Evolutionary conservation across 2,797 vertebrate genomes (phyloP), one percentile per base, ranked within the genome.

Genomic region (Danionella dracula): DNA sequence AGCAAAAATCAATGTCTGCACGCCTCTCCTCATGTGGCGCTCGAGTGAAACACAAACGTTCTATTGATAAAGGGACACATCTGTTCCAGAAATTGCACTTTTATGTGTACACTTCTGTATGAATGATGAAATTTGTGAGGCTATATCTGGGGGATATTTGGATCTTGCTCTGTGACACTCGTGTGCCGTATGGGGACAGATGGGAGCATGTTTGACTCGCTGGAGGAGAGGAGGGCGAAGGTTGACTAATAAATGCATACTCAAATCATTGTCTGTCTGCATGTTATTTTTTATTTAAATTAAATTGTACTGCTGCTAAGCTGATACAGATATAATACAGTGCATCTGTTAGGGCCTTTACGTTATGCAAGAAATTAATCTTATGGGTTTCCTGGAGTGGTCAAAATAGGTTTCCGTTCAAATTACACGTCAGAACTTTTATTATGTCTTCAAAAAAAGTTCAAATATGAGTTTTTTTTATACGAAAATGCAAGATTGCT

Each of bases 181-280:
- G 42, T 64, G 27, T 68, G 66, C 29, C 44, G 70, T 70, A 61
- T 53, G 17, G 21, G 46, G 63, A 73, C 76, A 77, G 70, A 75
- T 75, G 76, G 67, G 16, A 63, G 34, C 32, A 46, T 67, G 56
- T 45, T 48, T 49, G 34, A 67, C 20, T 23, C 41, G 37, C 44
- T 31, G 54, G 61, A 53, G 40, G 61, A 70, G 38, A 50, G 40
- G 46, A 70, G 60, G 38, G 66, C 11, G 20, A 19, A 21, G 38
- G 40, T 42, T 72, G 71, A 76, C 46, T 75, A 79, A 79, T 72
- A 74, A 77, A 79, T 41, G 44, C 65, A 72, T 59, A 61, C 70
- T 77, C 49, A 62, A 53, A 67, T 37, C 45, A 49, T 62, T 29
- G 31, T 23, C 21, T 13, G 19, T 61, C 27, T 15, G 17, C 13